phyloP scores from a whole-genome alignment of 1,140 invertebrate genomes.

The Cylas formicarius region DNA sequence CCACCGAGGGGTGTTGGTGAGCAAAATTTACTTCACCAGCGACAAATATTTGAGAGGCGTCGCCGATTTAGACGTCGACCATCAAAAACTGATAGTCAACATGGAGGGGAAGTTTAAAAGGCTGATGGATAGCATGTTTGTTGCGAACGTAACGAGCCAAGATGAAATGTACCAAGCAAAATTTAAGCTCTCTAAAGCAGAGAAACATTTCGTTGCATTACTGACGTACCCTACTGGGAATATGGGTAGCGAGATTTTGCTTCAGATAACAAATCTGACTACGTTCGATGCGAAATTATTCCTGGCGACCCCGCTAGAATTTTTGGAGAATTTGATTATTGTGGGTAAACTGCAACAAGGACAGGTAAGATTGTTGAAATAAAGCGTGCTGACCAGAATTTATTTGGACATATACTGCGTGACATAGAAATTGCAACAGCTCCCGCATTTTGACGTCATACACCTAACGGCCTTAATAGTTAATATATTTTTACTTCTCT shows the following conservation, averaged over 20 bases:
- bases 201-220: slow-evolving; percentile 63
- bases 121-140: slow-evolving; percentile 57
- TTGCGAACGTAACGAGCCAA: slow-evolving; percentile 65
- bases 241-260: slow-evolving; percentile 59
- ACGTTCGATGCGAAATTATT: slow-evolving; percentile 66
- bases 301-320: slow-evolving; percentile 62
- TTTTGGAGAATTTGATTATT: slow-evolving; percentile 55
- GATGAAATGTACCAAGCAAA: slow-evolving; percentile 55
- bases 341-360: slow-evolving; percentile 55
- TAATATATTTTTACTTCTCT: too few relatives aligned
- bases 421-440: too few relatives aligned
- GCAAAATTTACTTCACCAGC: slow-evolving; percentile 53
- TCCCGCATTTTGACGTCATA: too few relatives aligned
- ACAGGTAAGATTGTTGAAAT: slow-evolving; percentile 47
- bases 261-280: slow-evolving; percentile 48
- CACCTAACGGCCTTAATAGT: too few relatives aligned
- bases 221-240: slow-evolving; percentile 56
- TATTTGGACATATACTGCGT: too few relatives aligned
- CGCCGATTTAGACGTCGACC: slow-evolving; percentile 60
- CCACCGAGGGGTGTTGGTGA: slow-evolving; percentile 54
- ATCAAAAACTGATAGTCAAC: slow-evolving; percentile 54
- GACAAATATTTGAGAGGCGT: slow-evolving; percentile 54
- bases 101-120: slow-evolving; percentile 55
- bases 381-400: too few relatives aligned
- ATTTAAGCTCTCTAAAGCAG: slow-evolving; percentile 61